Percentiles rank a stretch among this genome's conserved stretches.
These are phyloP conservation scores for Leucania comma DNA, from an alignment of 2,888 invertebrate species.

Conservation along the genomic window DNA sequence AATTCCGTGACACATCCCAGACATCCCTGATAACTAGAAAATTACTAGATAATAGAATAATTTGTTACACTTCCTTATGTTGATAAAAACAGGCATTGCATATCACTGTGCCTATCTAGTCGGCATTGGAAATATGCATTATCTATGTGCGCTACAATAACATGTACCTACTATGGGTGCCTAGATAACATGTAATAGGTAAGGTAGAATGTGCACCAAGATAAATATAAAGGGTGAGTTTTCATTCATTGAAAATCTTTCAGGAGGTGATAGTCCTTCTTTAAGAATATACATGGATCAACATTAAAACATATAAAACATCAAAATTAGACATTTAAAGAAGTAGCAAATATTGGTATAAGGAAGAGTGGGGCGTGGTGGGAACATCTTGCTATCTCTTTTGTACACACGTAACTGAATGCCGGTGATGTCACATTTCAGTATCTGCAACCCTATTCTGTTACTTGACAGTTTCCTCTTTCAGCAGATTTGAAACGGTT, in stretches of 20 bases:
- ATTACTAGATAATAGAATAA: constrained; percentile 18
- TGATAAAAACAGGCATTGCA: constrained; percentile 52
- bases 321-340: neutral
- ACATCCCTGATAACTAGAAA: constrained; percentile 12
- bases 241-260: neutral
- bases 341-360: no score
- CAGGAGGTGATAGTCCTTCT: neutral
- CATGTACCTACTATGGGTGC: constrained; percentile 24
- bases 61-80: constrained; percentile 34
- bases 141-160: constrained; percentile 45
- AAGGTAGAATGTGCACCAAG: constrained; percentile 12
- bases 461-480: no score
- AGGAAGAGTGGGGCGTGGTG: no score
- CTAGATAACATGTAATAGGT: constrained; percentile 9
- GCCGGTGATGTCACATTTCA: no score
- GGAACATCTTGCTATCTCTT: no score
- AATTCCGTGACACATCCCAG: neutral
- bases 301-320: neutral
- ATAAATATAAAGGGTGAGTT: neutral
- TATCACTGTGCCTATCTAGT: constrained; percentile 41
- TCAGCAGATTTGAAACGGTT: no score
- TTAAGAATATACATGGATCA: neutral
- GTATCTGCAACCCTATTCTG: no score
- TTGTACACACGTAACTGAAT: no score
- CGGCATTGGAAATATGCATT: constrained; percentile 52